These are phyloP conservation scores for Gymnopithys bicolor DNA, from an alignment of 2,797 vertebrate species.

Conservation along the genomic window DNA sequence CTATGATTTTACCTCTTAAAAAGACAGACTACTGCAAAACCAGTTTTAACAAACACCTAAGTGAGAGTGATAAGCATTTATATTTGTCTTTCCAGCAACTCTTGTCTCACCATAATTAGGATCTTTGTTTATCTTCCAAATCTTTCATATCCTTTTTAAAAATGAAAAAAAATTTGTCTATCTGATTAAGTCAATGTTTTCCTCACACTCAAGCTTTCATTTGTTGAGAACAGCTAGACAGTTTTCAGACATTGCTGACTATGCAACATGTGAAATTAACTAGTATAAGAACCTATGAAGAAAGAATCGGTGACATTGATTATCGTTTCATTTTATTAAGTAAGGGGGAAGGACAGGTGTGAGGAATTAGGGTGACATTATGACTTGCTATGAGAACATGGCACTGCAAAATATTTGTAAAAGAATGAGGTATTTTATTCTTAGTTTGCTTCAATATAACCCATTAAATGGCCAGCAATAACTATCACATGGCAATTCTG, in stretches of 20 bases:
- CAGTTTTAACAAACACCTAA: neutral
- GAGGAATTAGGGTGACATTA: constrained; percentile 33
- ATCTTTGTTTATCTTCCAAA: neutral
- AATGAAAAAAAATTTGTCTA: neutral
- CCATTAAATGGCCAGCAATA: neutral
- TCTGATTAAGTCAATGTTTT: constrained; percentile 35
- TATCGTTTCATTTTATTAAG: constrained; percentile 54
- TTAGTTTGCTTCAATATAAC: neutral
- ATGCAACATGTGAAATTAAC: constrained; percentile 40
- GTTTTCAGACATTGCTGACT: constrained; percentile 17
- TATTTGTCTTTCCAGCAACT: constrained; percentile 17
- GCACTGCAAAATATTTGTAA: neutral
- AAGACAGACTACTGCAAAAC: neutral
- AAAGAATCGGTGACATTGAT: constrained; percentile 48
- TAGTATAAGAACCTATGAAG: constrained; percentile 21
- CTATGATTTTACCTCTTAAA: neutral
- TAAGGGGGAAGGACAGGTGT: constrained; percentile 9
- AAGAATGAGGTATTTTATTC: neutral
- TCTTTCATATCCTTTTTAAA: neutral
- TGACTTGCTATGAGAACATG: neutral
- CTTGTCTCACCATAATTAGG: neutral
- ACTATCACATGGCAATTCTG: neutral
- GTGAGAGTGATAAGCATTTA: neutral
- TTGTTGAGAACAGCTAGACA: neutral
- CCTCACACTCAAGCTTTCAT: neutral